phyloP scores from a whole-genome alignment of 2,888 invertebrate species.

The Mallateleia sp. region DNA sequence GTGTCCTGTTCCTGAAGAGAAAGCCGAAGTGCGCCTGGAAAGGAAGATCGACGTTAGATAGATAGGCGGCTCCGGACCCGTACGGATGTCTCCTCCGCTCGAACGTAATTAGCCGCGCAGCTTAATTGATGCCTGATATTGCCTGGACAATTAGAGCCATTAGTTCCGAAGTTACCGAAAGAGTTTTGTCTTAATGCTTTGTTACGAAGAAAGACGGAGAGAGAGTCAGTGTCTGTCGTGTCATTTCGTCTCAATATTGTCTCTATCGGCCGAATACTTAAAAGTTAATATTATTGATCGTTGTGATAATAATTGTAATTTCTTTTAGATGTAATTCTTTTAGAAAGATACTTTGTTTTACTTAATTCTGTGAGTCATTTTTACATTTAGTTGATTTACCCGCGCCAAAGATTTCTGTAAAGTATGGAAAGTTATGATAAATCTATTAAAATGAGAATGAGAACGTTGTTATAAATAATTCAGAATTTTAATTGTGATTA shows the following conservation, averaged over 20 bases:
- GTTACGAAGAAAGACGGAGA: conserved; percentile 37
- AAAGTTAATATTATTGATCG: conserved; percentile 15
- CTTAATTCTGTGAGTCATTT: background rate
- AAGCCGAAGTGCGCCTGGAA: conserved; percentile 74
- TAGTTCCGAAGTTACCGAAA: conserved; percentile 68
- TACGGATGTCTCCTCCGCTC: conserved; percentile 80
- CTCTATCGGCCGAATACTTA: background rate
- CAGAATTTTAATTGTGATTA: no score
- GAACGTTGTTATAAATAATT: no score
- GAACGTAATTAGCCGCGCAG: conserved; percentile 74
- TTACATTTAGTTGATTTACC: background rate
- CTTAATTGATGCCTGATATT: conserved; percentile 77
- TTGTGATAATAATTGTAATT: conserved; percentile 16
- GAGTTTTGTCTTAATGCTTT: conserved; percentile 67
- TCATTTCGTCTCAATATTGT: background rate
- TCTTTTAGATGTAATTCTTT: conserved; percentile 12
- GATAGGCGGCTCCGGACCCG: conserved; percentile 60
- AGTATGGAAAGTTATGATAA: background rate
- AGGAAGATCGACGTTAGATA: conserved; percentile 75
- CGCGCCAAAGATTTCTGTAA: background rate
- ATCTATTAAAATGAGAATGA: no score
- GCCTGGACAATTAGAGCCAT: conserved; percentile 78
- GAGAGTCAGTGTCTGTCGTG: background rate
- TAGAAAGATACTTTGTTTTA: conserved; percentile 1
- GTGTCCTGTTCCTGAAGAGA: conserved; percentile 85